Evolutionary conservation across 2,888 invertebrate genomes (phyloP), one percentile per base, ranked within the genome.

Genomic region (Diarsia rubi): DNA sequence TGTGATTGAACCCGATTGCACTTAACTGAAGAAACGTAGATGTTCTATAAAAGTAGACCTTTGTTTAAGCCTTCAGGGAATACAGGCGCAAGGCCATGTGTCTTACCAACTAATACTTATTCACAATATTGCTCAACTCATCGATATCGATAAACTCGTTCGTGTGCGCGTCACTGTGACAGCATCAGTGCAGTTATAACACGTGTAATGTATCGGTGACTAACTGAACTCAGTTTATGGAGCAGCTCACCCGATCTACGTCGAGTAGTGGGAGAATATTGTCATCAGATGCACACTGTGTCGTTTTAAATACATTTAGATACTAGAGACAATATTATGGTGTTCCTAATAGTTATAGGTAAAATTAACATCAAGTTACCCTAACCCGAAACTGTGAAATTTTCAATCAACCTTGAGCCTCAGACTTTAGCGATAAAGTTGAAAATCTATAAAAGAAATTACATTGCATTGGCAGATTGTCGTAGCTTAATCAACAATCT

Each of bases 171-270:
- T 65, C 86, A 66, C 86, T 84, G 37, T 37, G 37, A 37, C 37
- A 86, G 0, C 37, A 8, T 37, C 37, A 42, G 52, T 37, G 64
- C 81, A 76, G 75, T 72, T 81, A 72, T 73, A 73, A 64, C 84
- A 62, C 84, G 75, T 75, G 75, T 80, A 78, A 64, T 49, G 27
- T 78, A 83, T 78, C 47, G 71, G 77, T 81, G 84, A 83, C 80
- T 84, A 83, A 84, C 71, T 69, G 49, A 69, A 63, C 69, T 70
- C 69, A 69, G 73, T 78, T 86, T 86, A 81, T 83, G 70, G 80
- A 73, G 54, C 73, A 73, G 45, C 69, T 54, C n/a, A 54, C 44
- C 42, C n/a, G 73, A 24, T 16, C 21, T 45, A 31, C 44, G 54
- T 37, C 14, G 45, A 42, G 16, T 21, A 45, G 42, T 24, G 19